These are phyloP conservation scores for Macrophya alboannulata DNA, from an alignment of 2,888 invertebrate species.

Conservation along the genomic window DNA sequence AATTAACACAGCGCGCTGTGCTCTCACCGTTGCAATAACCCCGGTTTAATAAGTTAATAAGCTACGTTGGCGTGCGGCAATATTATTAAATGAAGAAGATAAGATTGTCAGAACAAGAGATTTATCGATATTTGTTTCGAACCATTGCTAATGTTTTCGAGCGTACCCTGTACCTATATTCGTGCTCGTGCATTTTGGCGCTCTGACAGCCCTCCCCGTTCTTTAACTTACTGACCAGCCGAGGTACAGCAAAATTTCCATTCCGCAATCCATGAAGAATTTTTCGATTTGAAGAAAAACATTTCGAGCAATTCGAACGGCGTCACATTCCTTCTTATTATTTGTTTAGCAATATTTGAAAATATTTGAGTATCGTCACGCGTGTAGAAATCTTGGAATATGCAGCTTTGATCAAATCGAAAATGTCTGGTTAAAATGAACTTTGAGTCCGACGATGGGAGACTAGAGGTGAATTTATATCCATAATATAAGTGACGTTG, in stretches of 20 bases:
- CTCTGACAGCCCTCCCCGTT: not conserved
- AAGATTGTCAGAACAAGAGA: slow-evolving; percentile 14
- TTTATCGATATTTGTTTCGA: slow-evolving; percentile 44
- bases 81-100: slow-evolving; percentile 48
- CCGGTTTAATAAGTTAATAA: slow-evolving; percentile 49
- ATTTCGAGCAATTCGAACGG: not conserved
- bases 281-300: not conserved
- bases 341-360: not conserved
- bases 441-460: not conserved
- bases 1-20: slow-evolving; percentile 61
- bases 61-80: slow-evolving; percentile 16
- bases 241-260: not conserved
- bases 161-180: slow-evolving; percentile 6
- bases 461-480: not conserved
- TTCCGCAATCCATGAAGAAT: not conserved
- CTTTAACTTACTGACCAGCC: not conserved
- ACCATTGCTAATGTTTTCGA: slow-evolving; percentile 46
- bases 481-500: slow-evolving; percentile 40
- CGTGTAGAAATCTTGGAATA: too few relatives aligned
- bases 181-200: slow-evolving; percentile 5
- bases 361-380: not conserved
- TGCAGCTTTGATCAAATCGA: not conserved
- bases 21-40: slow-evolving; percentile 36
- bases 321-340: not conserved
- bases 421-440: slow-evolving; percentile 3